These are phyloP conservation scores for Empis livida DNA, from an alignment of 2,888 invertebrate genomes.

Conservation along the genomic window DNA sequence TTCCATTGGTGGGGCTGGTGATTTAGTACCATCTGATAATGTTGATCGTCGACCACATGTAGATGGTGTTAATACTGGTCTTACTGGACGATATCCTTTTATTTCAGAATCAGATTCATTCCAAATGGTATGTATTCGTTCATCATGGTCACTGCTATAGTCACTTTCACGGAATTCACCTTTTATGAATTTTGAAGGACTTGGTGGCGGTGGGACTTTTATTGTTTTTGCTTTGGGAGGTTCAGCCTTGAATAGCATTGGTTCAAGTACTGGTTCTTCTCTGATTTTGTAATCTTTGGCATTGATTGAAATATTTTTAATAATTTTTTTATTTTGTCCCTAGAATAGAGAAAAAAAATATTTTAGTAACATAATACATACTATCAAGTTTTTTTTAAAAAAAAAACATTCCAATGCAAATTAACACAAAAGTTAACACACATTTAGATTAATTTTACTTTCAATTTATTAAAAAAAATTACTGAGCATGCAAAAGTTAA, in stretches of 20 bases:
- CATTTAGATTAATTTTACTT: no score
- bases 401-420: no score
- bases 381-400: no score
- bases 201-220: slow-evolving; percentile 41
- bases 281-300: slow-evolving; percentile 28
- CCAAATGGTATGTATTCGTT: slow-evolving; percentile 49
- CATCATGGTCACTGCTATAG: slow-evolving; percentile 59
- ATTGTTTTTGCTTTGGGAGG: slow-evolving; percentile 11
- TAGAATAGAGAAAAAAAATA: background rate
- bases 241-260: slow-evolving; percentile 37
- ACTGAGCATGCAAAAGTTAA: no score
- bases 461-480: no score
- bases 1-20: slow-evolving; percentile 45
- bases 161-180: slow-evolving; percentile 54
- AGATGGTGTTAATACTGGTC: slow-evolving; percentile 42
- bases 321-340: background rate
- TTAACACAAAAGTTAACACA: no score
- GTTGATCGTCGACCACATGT: slow-evolving; percentile 32
- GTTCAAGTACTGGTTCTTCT: slow-evolving; percentile 34
- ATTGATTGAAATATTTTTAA: slow-evolving; percentile 29
- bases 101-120: slow-evolving; percentile 42
- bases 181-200: slow-evolving; percentile 52
- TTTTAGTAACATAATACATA: no score
- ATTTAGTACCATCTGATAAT: slow-evolving; percentile 35
- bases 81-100: slow-evolving; percentile 44